These are phyloP conservation scores for Tachina fera DNA, from an alignment of 2,888 invertebrate genomes.

Conservation along the genomic window DNA sequence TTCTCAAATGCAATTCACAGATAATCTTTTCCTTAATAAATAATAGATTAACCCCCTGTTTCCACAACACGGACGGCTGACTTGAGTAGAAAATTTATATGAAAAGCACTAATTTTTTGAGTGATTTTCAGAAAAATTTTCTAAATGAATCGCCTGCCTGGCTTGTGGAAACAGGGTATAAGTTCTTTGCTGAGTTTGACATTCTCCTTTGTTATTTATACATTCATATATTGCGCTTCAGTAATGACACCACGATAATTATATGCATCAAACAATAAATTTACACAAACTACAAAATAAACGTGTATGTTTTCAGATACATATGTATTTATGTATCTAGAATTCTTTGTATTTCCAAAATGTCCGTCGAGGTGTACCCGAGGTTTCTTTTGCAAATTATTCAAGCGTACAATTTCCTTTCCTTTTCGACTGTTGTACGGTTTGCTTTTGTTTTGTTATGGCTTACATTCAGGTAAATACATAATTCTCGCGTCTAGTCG, in stretches of 20 bases:
- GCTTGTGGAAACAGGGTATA: too few species aligned
- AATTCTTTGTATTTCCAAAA: conserved; percentile 45
- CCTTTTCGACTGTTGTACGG: not conserved
- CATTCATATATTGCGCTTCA: conserved; percentile 57
- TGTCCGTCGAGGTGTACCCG: not conserved
- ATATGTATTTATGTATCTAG: not conserved
- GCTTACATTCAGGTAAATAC: conserved; percentile 4
- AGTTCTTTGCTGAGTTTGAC: conserved; percentile 33
- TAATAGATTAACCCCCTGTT: too few species aligned
- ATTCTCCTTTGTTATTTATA: conserved; percentile 26
- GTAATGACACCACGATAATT: conserved; percentile 65
- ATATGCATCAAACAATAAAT: conserved; percentile 61
- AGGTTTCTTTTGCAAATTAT: conserved; percentile 48
- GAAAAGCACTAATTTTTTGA: too few species aligned
- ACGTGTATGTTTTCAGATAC: too few species aligned
- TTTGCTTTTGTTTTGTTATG: conserved; percentile 22
- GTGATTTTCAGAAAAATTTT: too few species aligned
- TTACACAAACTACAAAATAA: conserved; percentile 41
- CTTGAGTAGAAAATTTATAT: too few species aligned
- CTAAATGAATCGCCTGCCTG: too few species aligned
- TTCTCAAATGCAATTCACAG: not conserved
- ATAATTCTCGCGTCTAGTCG: conserved; percentile 32
- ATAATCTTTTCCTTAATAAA: not conserved
- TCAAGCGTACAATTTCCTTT: conserved; percentile 38
- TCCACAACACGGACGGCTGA: too few species aligned